Evolutionary conservation across 2,113 vertebrate species (phyloP), one percentile per base, ranked within the genome.

Genomic region (Sinocyclocheilus rhinocerous): DNA sequence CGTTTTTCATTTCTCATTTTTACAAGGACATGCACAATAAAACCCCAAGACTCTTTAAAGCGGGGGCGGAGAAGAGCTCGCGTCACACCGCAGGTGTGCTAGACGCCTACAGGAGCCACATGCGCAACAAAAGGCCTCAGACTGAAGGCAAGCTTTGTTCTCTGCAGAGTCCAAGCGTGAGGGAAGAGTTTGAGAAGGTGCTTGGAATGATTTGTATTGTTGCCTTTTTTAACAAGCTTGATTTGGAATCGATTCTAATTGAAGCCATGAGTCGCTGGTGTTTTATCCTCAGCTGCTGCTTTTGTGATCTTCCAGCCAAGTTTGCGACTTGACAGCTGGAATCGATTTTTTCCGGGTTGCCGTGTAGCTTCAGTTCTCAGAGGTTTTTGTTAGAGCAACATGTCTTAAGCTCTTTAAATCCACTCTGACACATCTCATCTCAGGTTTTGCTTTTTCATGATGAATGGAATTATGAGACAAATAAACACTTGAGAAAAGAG

Each of bases 301-400:
- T 94, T 92, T 90, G 91, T 92, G 90, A 91, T 63, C 90, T 94
- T 93, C 91, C 92, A 92, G 88, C 92, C 85, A 50, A 73, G 91
- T 94, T 92, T 92, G 93, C 87, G 83, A 89, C 91, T 91, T 91
- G 89, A 85, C 94, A 94, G 94, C 93, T 94, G 94, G 92, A 94
- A 92, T 87, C 85, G 59, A 93, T 95, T 86, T 87, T 81, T 89
- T 82, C 83, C 61, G 78, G 81, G 86, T 88, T 90, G 84, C 85
- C 65, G 57, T 90, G 90, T 88, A 90, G 90, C 91, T 87, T 90
- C 80, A 79, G 70, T 50, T 84, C 81, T n/a, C 79, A 83, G 59
- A 88, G 87, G 88, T 81, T 82, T 81, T 50, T 50, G n/a, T 70
- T 82, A 87, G 82, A 90, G 92, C 72, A 87, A 84, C 77, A 84